A percentile compares a stretch with the other conserved stretches of the same genome.
Conservation (phyloP, 2,797 vertebrate genomes). For the Tokudaia tokunoshimensis region DNA sequence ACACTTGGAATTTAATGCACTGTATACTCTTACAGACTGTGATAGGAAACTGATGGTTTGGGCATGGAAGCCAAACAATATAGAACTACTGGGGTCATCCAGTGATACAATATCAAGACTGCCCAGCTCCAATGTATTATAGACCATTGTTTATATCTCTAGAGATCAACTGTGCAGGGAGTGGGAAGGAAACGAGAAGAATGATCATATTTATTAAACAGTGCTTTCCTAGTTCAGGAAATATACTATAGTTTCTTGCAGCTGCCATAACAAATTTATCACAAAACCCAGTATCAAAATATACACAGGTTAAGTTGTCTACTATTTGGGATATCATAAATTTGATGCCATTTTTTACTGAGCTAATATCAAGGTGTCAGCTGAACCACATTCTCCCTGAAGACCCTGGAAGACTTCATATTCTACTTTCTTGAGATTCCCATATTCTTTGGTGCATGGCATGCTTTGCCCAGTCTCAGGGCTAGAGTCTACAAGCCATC, state of each 20-base stretch:
- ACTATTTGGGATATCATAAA: not conserved
- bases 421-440: not conserved
- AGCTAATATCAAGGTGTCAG: conserved; percentile 7
- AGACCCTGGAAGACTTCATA: not conserved
- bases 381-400: not conserved
- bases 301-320: not conserved
- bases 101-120: not conserved
- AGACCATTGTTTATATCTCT: not conserved
- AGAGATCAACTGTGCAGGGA: not conserved
- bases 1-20: conserved; percentile 24
- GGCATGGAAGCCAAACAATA: not conserved
- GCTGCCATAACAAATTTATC: not conserved
- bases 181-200: not conserved
- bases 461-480: not conserved
- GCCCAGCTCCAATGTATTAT: not conserved
- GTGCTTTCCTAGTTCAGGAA: not conserved
- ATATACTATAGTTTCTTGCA: not conserved
- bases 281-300: not conserved
- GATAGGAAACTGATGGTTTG: not conserved
- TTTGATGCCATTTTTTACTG: not conserved
- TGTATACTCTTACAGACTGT: not conserved
- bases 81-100: not conserved
- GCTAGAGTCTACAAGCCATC: not conserved
- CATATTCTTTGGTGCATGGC: not conserved
- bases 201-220: not conserved